A percentile compares a stretch with the other conserved stretches of the same genome.
phyloP scores from a whole-genome alignment of 2,797 vertebrate species.

The Anableps anableps region DNA sequence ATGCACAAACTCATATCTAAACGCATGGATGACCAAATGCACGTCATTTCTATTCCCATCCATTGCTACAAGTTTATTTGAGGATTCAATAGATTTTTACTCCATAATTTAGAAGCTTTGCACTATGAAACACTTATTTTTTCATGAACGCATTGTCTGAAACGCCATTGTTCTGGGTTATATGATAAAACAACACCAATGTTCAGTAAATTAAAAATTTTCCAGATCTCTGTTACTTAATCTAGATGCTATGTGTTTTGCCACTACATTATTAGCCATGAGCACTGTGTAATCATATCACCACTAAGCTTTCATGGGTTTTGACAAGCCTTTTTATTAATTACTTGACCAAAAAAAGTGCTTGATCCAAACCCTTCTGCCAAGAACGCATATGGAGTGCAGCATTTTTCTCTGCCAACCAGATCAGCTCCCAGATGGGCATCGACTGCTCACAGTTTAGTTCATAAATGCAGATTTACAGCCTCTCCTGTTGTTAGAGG shows the following conservation, averaged over 20 bases:
- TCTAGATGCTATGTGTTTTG: background rate
- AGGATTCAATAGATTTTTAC: background rate
- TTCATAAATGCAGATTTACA: constrained; percentile 47
- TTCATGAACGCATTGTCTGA: background rate
- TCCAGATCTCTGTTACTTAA: background rate
- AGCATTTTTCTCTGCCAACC: constrained; percentile 54
- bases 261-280: constrained; percentile 6
- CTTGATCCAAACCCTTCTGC: constrained; percentile 38
- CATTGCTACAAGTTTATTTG: background rate
- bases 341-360: constrained; percentile 37
- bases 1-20: constrained; percentile 37
- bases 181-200: constrained; percentile 1
- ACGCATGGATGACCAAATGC: constrained; percentile 30
- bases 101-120: background rate
- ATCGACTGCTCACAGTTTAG: constrained; percentile 35
- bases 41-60: constrained; percentile 4
- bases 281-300: constrained; percentile 38
- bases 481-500: constrained; percentile 31
- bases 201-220: background rate
- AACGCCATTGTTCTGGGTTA: constrained; percentile 20
- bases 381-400: constrained; percentile 53
- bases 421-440: constrained; percentile 64
- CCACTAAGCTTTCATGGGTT: constrained; percentile 36
- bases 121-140: background rate
- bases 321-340: constrained; percentile 56